Evolutionary conservation across 1,140 invertebrate genomes (phyloP).

Genomic region (Lordiphosa stackelbergi): DNA sequence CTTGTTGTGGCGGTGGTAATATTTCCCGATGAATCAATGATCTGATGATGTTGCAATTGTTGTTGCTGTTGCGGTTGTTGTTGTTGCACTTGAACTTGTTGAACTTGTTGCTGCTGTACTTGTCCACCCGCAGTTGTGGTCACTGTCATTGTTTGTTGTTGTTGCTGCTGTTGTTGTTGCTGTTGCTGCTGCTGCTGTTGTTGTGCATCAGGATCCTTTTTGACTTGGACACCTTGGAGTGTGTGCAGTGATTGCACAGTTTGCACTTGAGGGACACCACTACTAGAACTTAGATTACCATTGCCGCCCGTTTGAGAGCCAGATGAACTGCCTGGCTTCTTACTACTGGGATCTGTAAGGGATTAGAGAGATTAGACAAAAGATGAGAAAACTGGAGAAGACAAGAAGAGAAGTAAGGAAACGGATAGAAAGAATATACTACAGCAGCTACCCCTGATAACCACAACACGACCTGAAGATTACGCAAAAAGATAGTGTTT

Average conservation of each 20-base stretch:
- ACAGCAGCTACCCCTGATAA: conserved; percentile 24
- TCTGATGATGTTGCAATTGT: conserved; percentile 69
- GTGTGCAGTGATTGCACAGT: conserved; percentile 73
- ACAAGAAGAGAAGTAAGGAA: neutral
- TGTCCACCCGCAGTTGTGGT: conserved; percentile 38
- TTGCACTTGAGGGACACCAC: conserved; percentile 67
- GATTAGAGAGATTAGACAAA: conserved; percentile 15
- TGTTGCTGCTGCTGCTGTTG: conserved; percentile 55
- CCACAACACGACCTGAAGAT: conserved; percentile 19
- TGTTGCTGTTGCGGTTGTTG: conserved; percentile 53
- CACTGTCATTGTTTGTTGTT: conserved; percentile 62
- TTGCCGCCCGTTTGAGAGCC: conserved; percentile 42
- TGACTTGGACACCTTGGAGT: conserved; percentile 72
- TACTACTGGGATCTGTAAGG: conserved; percentile 61
- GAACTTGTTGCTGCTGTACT: conserved; percentile 45
- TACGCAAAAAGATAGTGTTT: conserved; percentile 15
- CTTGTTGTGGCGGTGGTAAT: conserved; percentile 64
- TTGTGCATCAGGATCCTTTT: conserved; percentile 76
- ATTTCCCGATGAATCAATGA: conserved; percentile 62
- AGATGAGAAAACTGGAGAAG: neutral
- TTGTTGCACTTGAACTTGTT: conserved; percentile 27
- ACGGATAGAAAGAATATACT: conserved; percentile 27
- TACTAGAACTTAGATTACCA: conserved; percentile 39
- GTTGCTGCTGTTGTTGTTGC: conserved; percentile 52
- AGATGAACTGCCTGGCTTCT: conserved; percentile 48